These are phyloP conservation scores for Scolopax mira DNA, from an alignment of 2,113 vertebrate species.

Conservation along the genomic window DNA sequence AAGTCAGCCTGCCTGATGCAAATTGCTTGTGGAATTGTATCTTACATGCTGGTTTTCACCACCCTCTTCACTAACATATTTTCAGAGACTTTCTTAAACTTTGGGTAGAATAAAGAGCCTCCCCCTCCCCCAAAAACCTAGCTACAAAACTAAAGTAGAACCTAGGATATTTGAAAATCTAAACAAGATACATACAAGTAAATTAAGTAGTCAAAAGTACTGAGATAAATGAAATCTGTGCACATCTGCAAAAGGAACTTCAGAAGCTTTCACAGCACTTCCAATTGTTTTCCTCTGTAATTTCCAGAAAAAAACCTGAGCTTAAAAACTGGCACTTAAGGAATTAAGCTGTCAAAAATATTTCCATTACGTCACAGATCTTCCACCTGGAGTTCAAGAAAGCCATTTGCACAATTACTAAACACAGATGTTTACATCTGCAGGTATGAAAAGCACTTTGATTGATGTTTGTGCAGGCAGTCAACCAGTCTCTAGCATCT, in stretches of 20 bases:
- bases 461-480: background rate
- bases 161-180: background rate
- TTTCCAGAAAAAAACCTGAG: background rate
- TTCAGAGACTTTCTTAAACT: background rate
- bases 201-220: background rate
- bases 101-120: background rate
- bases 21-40: background rate
- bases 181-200: background rate
- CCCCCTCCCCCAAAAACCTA: background rate
- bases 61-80: background rate
- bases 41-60: background rate
- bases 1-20: background rate
- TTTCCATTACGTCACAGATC: background rate
- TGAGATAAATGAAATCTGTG: background rate
- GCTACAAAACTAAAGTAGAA: background rate
- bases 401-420: background rate
- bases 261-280: background rate
- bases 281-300: background rate
- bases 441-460: background rate
- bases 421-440: background rate
- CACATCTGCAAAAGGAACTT: background rate
- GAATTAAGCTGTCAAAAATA: background rate
- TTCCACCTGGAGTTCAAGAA: background rate
- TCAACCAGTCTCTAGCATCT: background rate
- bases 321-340: background rate